Evolutionary conservation across 1,140 invertebrate genomes (phyloP).

Genomic region (Ostrea edulis): DNA sequence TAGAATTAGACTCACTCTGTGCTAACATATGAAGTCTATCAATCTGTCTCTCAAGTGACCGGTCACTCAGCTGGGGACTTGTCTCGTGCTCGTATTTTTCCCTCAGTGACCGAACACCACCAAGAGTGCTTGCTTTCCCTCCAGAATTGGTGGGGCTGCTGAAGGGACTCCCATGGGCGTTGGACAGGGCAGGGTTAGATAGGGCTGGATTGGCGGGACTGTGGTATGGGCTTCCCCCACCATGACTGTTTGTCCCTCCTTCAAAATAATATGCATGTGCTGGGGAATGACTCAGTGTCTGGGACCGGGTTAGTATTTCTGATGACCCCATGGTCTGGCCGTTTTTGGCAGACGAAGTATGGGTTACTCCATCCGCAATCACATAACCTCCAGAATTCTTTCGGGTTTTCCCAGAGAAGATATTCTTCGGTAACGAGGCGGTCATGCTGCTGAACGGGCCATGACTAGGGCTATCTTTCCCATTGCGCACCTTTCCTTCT

Average conservation of each 20-base stretch:
- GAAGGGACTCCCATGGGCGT: constrained; percentile 37
- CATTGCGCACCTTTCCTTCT: constrained; percentile 30
- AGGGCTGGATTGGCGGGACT: constrained; percentile 44
- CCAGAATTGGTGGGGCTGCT: constrained; percentile 43
- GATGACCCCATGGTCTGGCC: background rate
- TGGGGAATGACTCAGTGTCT: constrained; percentile 43
- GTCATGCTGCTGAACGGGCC: constrained; percentile 42
- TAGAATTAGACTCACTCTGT: constrained; percentile 24
- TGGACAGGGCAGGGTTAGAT: background rate
- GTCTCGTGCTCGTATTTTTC: constrained; percentile 48
- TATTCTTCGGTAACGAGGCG: constrained; percentile 63
- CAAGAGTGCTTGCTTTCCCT: constrained; percentile 43
- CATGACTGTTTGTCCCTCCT: background rate
- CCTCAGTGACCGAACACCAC: constrained; percentile 34
- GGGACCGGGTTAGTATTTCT: constrained; percentile 38
- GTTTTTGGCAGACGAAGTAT: constrained; percentile 10
- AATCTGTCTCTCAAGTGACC: constrained; percentile 71
- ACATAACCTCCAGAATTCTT: constrained; percentile 43
- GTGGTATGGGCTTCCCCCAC: constrained; percentile 43
- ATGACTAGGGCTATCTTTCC: constrained; percentile 13
- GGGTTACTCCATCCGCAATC: background rate
- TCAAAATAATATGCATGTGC: constrained; percentile 43
- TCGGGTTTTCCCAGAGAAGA: constrained; percentile 54
- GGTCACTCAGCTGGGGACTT: constrained; percentile 65
- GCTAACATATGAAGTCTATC: constrained; percentile 68